These are phyloP conservation scores for Hippocampus kuda DNA, from an alignment of 2,797 vertebrate genomes.

Conservation along the genomic window DNA sequence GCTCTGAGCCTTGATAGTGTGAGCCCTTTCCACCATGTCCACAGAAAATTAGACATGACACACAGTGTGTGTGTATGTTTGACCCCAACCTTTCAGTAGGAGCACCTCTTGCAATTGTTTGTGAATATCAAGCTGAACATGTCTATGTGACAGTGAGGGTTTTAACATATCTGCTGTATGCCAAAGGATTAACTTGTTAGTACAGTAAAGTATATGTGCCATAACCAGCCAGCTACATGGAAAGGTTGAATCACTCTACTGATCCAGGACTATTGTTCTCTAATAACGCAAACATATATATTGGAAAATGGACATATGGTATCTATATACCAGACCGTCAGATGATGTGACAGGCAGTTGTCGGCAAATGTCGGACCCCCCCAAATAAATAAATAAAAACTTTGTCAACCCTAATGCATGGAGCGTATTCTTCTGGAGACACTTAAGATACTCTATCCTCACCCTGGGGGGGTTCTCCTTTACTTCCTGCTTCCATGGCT, in stretches of 20 bases:
- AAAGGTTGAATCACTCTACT: neutral
- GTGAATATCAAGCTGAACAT: neutral
- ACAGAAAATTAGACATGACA: conserved; percentile 56
- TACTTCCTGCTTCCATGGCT: conserved; percentile 27
- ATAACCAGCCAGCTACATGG: neutral
- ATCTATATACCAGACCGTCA: neutral
- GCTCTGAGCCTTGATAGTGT: conserved; percentile 27
- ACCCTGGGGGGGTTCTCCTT: conserved; percentile 39
- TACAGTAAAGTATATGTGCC: too few species aligned
- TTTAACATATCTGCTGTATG: too few species aligned
- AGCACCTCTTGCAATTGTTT: neutral
- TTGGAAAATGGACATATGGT: neutral
- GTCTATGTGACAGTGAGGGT: neutral
- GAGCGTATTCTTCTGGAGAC: conserved; percentile 29
- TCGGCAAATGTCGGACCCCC: neutral
- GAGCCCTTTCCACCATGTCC: conserved; percentile 29
- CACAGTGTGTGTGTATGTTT: neutral
- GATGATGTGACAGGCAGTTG: conserved; percentile 1
- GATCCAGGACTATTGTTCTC: neutral
- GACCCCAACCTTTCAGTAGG: neutral
- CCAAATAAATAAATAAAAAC: neutral
- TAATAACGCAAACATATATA: neutral
- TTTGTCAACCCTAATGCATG: conserved; percentile 3
- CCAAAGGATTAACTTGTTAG: too few species aligned
- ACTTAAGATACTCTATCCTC: conserved; percentile 27